Evolutionary conservation across 2,797 vertebrate species (phyloP).

Genomic region (Lepilemur septentrionalis): DNA sequence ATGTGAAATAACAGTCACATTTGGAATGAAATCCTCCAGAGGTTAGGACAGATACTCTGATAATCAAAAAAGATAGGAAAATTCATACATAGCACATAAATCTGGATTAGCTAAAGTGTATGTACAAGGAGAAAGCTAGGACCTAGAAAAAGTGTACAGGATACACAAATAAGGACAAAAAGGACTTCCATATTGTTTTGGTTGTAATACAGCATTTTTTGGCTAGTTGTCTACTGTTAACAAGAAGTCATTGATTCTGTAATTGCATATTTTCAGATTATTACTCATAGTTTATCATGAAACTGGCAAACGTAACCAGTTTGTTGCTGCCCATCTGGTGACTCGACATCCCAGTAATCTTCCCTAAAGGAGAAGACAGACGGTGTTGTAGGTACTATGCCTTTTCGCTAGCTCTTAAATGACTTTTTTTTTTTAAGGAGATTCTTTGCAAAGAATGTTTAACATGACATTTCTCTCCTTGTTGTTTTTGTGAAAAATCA

Average conservation of each 20-base stretch:
- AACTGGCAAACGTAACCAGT: neutral
- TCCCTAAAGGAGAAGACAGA: neutral
- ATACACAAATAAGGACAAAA: neutral
- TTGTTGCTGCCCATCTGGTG: neutral
- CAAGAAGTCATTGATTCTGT: neutral
- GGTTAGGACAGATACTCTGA: neutral
- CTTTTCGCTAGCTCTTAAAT: neutral
- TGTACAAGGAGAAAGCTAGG: neutral
- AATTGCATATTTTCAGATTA: neutral
- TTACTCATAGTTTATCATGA: neutral
- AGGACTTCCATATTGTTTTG: neutral
- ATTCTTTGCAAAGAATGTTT: neutral
- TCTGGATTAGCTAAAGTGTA: neutral
- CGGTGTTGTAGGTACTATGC: neutral
- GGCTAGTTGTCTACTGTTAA: neutral
- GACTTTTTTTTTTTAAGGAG: neutral
- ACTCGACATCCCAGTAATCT: neutral
- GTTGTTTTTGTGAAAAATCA: neutral
- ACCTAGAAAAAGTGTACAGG: neutral
- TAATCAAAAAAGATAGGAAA: neutral
- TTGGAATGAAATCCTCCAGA: neutral
- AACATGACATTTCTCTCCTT: neutral
- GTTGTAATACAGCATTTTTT: neutral
- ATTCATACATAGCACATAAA: neutral
- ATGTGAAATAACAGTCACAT: neutral